phyloP scores from a whole-genome alignment of 2,797 vertebrate species.

The Scolopax rusticola region DNA sequence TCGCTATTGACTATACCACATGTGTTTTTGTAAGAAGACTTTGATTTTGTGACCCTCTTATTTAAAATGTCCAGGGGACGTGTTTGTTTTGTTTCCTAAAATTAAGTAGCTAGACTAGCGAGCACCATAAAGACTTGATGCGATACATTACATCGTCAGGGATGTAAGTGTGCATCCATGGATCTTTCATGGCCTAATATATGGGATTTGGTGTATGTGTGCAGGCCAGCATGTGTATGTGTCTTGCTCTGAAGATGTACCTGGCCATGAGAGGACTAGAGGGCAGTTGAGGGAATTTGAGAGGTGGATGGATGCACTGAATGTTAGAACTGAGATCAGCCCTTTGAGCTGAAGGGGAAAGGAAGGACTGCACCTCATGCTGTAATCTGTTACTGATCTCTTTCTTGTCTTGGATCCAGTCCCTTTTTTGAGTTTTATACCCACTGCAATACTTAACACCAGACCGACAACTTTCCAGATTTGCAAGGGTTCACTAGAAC shows the following conservation, averaged over 20 bases:
- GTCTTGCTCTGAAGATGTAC: background rate
- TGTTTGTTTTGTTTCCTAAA: background rate
- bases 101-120: background rate
- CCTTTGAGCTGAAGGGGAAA: background rate
- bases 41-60: background rate
- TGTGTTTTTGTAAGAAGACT: background rate
- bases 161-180: background rate
- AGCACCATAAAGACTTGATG: background rate
- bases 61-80: background rate
- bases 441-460: background rate
- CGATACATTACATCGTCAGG: background rate
- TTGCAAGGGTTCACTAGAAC: background rate
- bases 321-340: background rate
- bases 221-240: background rate
- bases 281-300: background rate
- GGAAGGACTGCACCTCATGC: background rate
- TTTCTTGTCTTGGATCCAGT: background rate
- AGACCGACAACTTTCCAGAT: background rate
- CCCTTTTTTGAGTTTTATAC: background rate
- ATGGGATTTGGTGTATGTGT: background rate
- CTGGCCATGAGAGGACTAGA: background rate
- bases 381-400: background rate
- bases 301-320: background rate
- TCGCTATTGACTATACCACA: background rate
- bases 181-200: background rate